Percentiles rank a stretch among this genome's conserved stretches.
phyloP scores from a whole-genome alignment of 2,888 invertebrate genomes.

The Phaedon cochleariae region DNA sequence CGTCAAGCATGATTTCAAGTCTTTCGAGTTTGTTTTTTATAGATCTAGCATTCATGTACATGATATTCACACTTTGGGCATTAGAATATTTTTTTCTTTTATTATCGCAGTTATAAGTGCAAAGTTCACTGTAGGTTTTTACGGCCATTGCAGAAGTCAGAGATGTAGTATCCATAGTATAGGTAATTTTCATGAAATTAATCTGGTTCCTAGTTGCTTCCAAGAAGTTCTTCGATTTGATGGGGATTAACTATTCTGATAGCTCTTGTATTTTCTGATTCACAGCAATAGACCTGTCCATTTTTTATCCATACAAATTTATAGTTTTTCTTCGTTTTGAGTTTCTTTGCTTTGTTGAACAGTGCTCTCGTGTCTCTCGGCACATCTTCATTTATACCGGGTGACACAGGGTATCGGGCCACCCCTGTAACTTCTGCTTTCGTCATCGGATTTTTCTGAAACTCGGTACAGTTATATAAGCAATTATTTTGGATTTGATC shows the following conservation, averaged over 20 bases:
- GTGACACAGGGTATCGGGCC: too few relatives aligned
- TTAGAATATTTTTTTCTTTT: not conserved
- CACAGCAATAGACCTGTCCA: constrained; percentile 4
- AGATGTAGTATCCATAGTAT: not conserved
- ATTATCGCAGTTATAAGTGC: constrained; percentile 6
- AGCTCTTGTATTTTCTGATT: constrained; percentile 10
- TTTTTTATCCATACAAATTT: constrained; percentile 11
- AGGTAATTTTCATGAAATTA: not conserved
- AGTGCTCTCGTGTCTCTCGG: constrained; percentile 9
- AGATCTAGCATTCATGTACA: constrained; percentile 1
- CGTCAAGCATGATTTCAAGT: not conserved
- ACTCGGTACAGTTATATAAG: too few relatives aligned
- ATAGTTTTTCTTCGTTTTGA: constrained; percentile 7
- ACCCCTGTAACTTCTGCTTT: too few relatives aligned
- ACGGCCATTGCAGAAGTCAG: constrained; percentile 6
- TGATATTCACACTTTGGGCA: constrained; percentile 11
- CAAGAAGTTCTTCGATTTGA: constrained; percentile 7
- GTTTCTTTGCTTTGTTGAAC: constrained; percentile 11
- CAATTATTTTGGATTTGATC: too few relatives aligned
- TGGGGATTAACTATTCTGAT: constrained; percentile 5
- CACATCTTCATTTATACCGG: constrained; percentile 1
- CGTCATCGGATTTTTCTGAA: too few relatives aligned
- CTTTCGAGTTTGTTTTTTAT: constrained; percentile 4
- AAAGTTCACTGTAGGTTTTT: constrained; percentile 5
- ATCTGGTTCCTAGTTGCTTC: constrained; percentile 2